phyloP scores from a whole-genome alignment of 2,888 invertebrate genomes.

The Ophioninae sp. region DNA sequence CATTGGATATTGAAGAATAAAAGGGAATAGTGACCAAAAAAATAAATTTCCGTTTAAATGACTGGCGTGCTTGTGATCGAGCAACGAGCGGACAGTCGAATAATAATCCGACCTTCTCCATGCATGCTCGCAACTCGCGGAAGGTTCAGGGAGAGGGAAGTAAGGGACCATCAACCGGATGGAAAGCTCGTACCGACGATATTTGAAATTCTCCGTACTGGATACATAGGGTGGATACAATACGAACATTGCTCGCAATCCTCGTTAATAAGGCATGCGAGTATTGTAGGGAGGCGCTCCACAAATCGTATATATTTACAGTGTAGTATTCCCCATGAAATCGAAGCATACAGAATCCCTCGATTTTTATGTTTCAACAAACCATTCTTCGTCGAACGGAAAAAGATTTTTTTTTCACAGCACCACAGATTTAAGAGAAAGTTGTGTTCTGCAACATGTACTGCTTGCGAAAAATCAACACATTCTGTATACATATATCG shows the following conservation, averaged over 20 bases:
- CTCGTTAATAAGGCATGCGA: conserved; percentile 59
- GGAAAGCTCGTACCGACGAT: conserved; percentile 40
- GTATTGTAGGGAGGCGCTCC: conserved; percentile 26
- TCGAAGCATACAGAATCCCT: conserved; percentile 5
- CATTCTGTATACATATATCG: not conserved
- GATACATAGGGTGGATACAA: conserved; percentile 18
- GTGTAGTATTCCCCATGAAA: not conserved
- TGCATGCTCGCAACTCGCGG: conserved; percentile 6
- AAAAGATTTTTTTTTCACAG: not conserved
- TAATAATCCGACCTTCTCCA: conserved; percentile 9
- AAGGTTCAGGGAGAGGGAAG: conserved; percentile 12
- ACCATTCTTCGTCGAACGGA: not conserved
- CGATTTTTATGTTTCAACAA: not conserved
- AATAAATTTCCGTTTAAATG: not conserved
- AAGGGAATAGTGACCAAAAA: not conserved
- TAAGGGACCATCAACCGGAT: conserved; percentile 26
- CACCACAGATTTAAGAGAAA: not conserved
- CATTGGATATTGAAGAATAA: not conserved
- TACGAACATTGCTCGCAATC: conserved; percentile 54
- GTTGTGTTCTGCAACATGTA: not conserved
- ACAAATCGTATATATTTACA: conserved; percentile 21
- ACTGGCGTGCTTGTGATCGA: not conserved
- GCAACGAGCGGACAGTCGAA: conserved; percentile 13
- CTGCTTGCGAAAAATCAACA: not conserved
- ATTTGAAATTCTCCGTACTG: conserved; percentile 45